Evolutionary conservation across 2,888 invertebrate species (phyloP), one percentile per base, ranked within the genome.

Genomic region (Dynastes hyllus): DNA sequence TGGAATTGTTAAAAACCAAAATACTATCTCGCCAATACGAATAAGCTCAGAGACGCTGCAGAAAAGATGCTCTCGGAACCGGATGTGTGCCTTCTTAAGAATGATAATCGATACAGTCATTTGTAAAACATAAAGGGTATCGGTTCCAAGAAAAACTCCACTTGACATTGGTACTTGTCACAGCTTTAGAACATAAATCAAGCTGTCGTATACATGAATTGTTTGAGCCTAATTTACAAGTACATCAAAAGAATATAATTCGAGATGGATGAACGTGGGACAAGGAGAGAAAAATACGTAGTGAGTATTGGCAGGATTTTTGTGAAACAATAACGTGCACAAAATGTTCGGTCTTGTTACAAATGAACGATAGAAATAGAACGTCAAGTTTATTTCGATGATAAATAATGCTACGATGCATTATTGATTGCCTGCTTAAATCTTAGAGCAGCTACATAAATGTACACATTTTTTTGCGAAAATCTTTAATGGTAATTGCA

Each of bases 111-210:
- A 70, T 70, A 53, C 70, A 29, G 51, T 70, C 70, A 70, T 70
- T 70, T 70, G 70, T 70, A 70, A 70, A 70, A 70, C 70, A 70
- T 70, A 70, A 70, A 70, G 70, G 70, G 70, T 70, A 70, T 70
- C 70, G 70, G 70, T 70, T 70, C 70, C 51, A 27, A 51, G 70
- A 70, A 70, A 70, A 53, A 70, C 70, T 70, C 32, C 53, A 51
- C 53, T 70, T 13, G 70, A 70, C 70, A 70, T 70, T 22, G 70
- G 70, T 70, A 70, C 70, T 70, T 70, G 70, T 70, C 70, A 70
- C 70, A 70, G 70, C 53, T 29, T 27, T 29, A 70, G 51, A 70
- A 70, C 70, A 70, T 70, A 70, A 70, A 70, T 70, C 70, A 51
- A 70, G 51, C 51, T 70, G 53, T 70, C 70, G 70, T 53, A 70